phyloP scores from a whole-genome alignment of 2,888 invertebrate species.

The Ceraclea dissimilis region DNA sequence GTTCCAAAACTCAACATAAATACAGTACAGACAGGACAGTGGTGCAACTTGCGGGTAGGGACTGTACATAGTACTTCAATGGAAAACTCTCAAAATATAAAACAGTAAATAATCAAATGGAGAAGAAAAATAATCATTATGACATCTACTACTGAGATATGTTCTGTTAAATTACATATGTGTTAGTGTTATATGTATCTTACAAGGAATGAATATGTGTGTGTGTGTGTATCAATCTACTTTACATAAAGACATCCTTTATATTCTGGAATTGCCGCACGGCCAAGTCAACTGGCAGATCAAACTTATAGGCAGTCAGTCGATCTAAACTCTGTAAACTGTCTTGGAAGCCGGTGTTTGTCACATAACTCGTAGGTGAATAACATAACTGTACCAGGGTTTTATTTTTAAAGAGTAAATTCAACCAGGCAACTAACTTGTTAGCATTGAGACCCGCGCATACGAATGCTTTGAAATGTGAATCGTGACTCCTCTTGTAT shows the following conservation, averaged over 20 bases:
- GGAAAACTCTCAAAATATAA: no score
- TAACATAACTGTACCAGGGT: constrained; percentile 73
- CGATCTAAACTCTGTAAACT: constrained; percentile 84
- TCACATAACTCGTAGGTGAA: constrained; percentile 89
- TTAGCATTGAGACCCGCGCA: constrained; percentile 92
- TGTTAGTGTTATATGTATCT: no score
- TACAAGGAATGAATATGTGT: no score
- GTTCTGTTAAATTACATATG: no score
- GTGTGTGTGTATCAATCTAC: neutral
- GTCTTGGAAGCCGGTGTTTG: constrained; percentile 95
- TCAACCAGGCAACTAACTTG: constrained; percentile 89
- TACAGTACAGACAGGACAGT: no score
- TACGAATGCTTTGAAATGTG: constrained; percentile 97
- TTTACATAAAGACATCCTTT: constrained; percentile 84
- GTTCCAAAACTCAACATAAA: no score
- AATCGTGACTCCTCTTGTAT: constrained; percentile 90
- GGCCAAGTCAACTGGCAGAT: constrained; percentile 93
- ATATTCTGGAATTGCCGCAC: constrained; percentile 96
- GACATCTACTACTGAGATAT: no score
- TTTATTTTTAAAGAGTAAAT: constrained; percentile 82
- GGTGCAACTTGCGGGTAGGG: no score
- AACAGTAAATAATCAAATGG: no score
- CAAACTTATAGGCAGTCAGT: constrained; percentile 77
- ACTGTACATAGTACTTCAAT: no score
- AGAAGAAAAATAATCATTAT: no score